Conservation (phyloP, 1,140 invertebrate genomes). For the Drosophila punjabiensis region DNA sequence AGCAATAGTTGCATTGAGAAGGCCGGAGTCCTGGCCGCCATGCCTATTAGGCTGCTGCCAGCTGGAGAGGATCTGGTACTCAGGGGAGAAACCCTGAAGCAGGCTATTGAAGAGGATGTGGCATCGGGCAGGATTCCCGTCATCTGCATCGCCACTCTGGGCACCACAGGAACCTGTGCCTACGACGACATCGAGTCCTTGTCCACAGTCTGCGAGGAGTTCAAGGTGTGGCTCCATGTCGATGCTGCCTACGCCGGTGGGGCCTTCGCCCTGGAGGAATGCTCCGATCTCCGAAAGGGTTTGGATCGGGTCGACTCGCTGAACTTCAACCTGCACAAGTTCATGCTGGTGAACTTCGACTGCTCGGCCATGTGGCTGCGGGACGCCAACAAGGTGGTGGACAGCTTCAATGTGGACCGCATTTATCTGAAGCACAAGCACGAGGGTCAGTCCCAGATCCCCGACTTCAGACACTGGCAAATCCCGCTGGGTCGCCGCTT, state of each 20-base stretch:
- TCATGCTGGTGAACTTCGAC: constrained; percentile 96
- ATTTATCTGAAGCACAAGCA: constrained; percentile 93
- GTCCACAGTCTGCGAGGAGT: constrained; percentile 91
- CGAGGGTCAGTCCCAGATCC: constrained; percentile 89
- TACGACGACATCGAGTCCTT: constrained; percentile 95
- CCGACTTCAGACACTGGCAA: constrained; percentile 98
- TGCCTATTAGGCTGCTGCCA: constrained; percentile 92
- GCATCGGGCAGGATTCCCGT: constrained; percentile 91
- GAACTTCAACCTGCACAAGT: constrained; percentile 97
- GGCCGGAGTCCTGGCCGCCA: constrained; percentile 92
- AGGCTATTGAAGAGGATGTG: constrained; percentile 91
- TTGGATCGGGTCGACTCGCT: constrained; percentile 94
- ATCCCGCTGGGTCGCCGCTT: constrained; percentile 98
- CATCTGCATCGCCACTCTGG: constrained; percentile 93
- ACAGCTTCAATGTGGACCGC: constrained; percentile 96
- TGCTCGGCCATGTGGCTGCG: constrained; percentile 96
- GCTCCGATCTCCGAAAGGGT: constrained; percentile 91
- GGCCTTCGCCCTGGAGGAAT: constrained; percentile 96
- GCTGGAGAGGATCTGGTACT: constrained; percentile 91
- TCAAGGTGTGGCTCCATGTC: constrained; percentile 94
- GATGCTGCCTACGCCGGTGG: constrained; percentile 96
- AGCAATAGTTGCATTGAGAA: constrained; percentile 97
- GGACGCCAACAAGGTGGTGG: constrained; percentile 91
- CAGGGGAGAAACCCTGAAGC: constrained; percentile 90
- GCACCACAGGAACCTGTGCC: constrained; percentile 96